A percentile compares a stretch with the other conserved stretches of the same genome.
Evolutionary conservation across 2,888 invertebrate species (phyloP).

Genomic region (Drosophila phalerata): DNA sequence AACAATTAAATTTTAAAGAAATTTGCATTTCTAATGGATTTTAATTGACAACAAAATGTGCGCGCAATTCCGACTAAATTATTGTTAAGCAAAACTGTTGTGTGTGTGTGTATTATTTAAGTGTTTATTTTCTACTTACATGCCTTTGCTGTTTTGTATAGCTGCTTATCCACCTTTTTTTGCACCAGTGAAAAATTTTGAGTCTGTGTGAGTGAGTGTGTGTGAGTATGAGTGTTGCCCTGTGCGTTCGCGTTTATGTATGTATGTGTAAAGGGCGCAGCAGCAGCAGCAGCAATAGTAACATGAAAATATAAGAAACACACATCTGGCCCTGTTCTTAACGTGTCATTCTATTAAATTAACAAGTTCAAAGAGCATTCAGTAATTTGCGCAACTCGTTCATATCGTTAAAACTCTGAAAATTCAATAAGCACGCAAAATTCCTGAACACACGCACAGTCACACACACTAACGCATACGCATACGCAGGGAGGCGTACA

Average conservation of each 20-base stretch:
- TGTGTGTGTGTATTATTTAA: constrained; percentile 33
- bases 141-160: constrained; percentile 29
- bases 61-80: constrained; percentile 29
- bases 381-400: constrained; percentile 60
- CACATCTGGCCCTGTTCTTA: constrained; percentile 24
- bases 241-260: constrained; percentile 34
- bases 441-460: constrained; percentile 67
- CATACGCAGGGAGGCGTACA: constrained; percentile 7
- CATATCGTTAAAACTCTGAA: constrained; percentile 48
- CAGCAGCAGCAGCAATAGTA: constrained; percentile 37
- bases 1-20: constrained; percentile 49
- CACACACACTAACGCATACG: constrained; percentile 26
- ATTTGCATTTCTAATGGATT: constrained; percentile 44
- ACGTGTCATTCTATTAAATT: constrained; percentile 53
- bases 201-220: constrained; percentile 28
- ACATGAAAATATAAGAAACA: constrained; percentile 21
- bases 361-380: constrained; percentile 48
- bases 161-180: constrained; percentile 39
- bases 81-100: constrained; percentile 34
- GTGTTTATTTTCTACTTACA: constrained; percentile 47
- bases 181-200: constrained; percentile 56
- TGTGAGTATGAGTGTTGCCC: constrained; percentile 37
- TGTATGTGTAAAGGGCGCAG: constrained; percentile 73
- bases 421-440: constrained; percentile 78
- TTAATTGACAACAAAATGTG: constrained; percentile 51